A percentile compares a stretch with the other conserved stretches of the same genome.
Evolutionary conservation across 2,113 vertebrate species (phyloP).

Genomic region (Notarius quadriscutis): DNA sequence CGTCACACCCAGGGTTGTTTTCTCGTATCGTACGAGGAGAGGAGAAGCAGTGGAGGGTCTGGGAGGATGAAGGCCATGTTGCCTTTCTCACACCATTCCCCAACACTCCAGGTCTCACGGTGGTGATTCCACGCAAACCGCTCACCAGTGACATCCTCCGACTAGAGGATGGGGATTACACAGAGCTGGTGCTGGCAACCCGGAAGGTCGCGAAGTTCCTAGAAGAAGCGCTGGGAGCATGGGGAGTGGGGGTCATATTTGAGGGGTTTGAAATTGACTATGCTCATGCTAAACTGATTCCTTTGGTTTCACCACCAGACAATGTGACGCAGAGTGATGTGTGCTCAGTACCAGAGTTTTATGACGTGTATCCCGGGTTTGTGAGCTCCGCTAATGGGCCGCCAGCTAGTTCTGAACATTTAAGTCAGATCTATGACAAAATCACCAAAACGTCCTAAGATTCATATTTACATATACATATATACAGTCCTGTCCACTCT

Average conservation of each 20-base stretch:
- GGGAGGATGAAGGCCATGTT: slow-evolving; percentile 71
- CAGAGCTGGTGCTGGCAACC: slow-evolving; percentile 61
- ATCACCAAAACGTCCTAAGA: slow-evolving; percentile 47
- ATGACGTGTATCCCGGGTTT: slow-evolving; percentile 68
- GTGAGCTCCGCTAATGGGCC: slow-evolving; percentile 73
- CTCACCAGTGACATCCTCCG: slow-evolving; percentile 72
- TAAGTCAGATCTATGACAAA: slow-evolving; percentile 57
- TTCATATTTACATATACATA: background rate
- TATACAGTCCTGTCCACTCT: too few relatives aligned
- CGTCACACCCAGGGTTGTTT: slow-evolving; percentile 63
- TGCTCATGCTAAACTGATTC: slow-evolving; percentile 75
- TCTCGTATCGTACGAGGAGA: slow-evolving; percentile 73
- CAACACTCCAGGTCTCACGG: slow-evolving; percentile 71
- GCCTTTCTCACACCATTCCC: slow-evolving; percentile 78
- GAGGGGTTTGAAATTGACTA: slow-evolving; percentile 78
- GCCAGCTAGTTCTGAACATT: slow-evolving; percentile 56
- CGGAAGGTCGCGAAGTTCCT: slow-evolving; percentile 63
- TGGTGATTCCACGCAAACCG: slow-evolving; percentile 72
- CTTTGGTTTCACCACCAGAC: slow-evolving; percentile 49
- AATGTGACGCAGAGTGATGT: background rate
- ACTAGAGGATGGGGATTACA: slow-evolving; percentile 65
- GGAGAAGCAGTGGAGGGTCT: slow-evolving; percentile 76
- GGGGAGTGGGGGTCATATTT: slow-evolving; percentile 71
- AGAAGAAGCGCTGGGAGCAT: slow-evolving; percentile 60
- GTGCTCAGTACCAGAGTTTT: slow-evolving; percentile 41